Conservation (phyloP, 2,113 vertebrate species). For the Coracopsis vasa region DNA sequence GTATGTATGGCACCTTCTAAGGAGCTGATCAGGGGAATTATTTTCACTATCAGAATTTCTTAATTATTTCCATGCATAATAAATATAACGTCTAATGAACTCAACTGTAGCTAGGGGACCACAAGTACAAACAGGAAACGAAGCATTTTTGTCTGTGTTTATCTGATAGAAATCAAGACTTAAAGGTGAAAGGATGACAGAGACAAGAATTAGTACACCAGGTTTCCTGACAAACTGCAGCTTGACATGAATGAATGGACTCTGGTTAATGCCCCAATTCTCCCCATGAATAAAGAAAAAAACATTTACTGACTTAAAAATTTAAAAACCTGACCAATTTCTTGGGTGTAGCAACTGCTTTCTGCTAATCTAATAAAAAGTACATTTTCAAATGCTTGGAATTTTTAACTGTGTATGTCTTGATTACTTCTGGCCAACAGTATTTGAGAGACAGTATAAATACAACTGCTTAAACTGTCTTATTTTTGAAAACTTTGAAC, state of each 20-base stretch:
- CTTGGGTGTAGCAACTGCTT: background rate
- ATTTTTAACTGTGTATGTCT: background rate
- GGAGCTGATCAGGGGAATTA: background rate
- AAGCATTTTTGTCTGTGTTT: background rate
- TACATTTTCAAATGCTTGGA: background rate
- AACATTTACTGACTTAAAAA: background rate
- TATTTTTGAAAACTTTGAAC: background rate
- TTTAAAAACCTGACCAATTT: background rate
- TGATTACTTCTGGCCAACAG: background rate
- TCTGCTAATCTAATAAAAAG: background rate
- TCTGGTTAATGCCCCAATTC: background rate
- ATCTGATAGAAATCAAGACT: background rate
- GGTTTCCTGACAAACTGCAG: background rate
- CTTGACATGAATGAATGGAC: background rate
- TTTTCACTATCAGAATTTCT: background rate
- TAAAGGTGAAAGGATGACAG: background rate
- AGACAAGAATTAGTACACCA: background rate
- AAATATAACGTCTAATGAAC: background rate
- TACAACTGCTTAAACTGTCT: background rate
- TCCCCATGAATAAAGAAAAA: background rate
- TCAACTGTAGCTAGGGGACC: background rate
- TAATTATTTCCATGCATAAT: background rate
- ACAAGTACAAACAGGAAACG: background rate
- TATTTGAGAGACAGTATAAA: background rate
- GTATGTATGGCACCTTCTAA: background rate